phyloP scores from a whole-genome alignment of 2,797 vertebrate species.

The Linurgus olivaceus region DNA sequence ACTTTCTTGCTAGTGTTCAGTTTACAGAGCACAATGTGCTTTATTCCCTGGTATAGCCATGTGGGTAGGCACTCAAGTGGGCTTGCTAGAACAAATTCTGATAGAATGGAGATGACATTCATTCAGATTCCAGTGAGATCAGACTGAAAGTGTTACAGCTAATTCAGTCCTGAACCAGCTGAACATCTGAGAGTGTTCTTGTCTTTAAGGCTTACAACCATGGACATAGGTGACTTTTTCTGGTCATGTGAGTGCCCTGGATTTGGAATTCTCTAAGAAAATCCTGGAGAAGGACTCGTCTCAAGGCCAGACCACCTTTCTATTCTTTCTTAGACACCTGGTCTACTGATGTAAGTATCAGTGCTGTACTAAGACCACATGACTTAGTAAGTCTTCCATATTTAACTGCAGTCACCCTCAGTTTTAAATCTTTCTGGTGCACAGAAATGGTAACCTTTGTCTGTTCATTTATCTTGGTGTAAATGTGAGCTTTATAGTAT shows the following conservation, averaged over 20 bases:
- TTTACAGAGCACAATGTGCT: background rate
- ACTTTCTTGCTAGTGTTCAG: background rate
- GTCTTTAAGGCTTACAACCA: background rate
- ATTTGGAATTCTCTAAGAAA: background rate
- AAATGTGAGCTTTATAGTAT: background rate
- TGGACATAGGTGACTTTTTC: background rate
- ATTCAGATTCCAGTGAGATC: background rate
- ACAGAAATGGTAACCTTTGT: background rate
- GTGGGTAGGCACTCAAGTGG: background rate
- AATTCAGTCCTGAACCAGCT: background rate
- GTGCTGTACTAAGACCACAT: background rate
- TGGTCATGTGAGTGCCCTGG: background rate
- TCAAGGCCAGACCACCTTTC: background rate
- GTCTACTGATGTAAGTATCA: background rate
- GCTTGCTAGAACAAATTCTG: background rate
- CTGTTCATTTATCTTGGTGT: background rate
- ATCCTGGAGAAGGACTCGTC: background rate
- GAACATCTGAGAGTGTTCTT: background rate
- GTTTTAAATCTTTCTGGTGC: background rate
- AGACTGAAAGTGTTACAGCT: background rate
- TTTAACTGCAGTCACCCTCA: background rate
- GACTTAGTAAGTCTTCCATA: background rate
- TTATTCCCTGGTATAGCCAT: background rate
- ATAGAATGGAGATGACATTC: background rate
- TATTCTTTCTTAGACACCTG: background rate